Conservation (phyloP, 2,888 invertebrate species). For the Polydrusus pterygomalis region DNA sequence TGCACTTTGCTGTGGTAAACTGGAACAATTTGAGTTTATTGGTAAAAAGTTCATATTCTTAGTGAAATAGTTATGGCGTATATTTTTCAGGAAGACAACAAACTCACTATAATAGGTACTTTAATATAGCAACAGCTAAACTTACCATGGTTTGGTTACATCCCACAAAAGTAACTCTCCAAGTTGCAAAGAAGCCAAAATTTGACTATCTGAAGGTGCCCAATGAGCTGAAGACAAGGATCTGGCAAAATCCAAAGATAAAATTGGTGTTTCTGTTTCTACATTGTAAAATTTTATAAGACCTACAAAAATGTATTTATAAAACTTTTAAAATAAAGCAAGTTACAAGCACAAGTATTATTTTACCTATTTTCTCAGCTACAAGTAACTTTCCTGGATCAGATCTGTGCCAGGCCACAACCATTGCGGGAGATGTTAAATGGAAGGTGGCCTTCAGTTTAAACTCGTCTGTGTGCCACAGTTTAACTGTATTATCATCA, state of each 20-base stretch:
- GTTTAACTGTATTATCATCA: conserved; percentile 83
- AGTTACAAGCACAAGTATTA: not conserved
- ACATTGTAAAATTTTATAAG: conserved; percentile 83
- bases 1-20: conserved; percentile 77
- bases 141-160: conserved; percentile 78
- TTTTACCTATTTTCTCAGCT: conserved; percentile 77
- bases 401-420: conserved; percentile 81
- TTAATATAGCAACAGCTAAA: no score
- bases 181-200: conserved; percentile 79
- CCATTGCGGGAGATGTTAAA: conserved; percentile 79
- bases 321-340: no score
- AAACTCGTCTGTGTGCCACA: conserved; percentile 77
- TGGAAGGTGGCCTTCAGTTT: conserved; percentile 76
- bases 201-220: conserved; percentile 77
- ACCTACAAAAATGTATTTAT: conserved; percentile 69
- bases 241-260: conserved; percentile 79
- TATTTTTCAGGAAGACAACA: no score
- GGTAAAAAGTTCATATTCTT: no score
- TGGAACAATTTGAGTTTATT: conserved; percentile 64
- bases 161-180: conserved; percentile 83
- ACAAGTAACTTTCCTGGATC: conserved; percentile 83
- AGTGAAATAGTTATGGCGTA: conserved; percentile 11
- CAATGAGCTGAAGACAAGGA: conserved; percentile 83
- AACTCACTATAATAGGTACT: no score
- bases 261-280: conserved; percentile 78